These are phyloP conservation scores for Conops quadrifasciatus DNA, from an alignment of 2,888 invertebrate species.

Conservation along the genomic window DNA sequence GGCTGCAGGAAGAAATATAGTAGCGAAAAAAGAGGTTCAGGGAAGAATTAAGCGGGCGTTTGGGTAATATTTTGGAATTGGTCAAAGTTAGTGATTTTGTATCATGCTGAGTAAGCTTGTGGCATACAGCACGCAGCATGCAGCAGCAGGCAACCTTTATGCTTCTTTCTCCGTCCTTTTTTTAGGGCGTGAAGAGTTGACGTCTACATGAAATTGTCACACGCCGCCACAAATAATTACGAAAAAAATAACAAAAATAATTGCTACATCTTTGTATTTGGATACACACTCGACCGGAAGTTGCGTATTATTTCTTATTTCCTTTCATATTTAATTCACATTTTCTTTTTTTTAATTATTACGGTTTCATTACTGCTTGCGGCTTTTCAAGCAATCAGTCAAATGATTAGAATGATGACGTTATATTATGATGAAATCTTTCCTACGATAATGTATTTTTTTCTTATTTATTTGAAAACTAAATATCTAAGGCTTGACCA, in stretches of 20 bases:
- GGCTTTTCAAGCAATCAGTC: neutral
- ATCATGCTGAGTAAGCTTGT: constrained; percentile 8
- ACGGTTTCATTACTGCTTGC: neutral
- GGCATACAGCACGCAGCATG: constrained; percentile 20
- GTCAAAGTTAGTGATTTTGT: constrained; percentile 21
- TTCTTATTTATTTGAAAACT: too few relatives aligned
- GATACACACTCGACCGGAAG: constrained; percentile 3
- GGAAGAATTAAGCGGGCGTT: neutral
- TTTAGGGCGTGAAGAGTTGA: constrained; percentile 9
- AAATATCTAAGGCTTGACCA: too few relatives aligned
- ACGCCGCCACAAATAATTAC: neutral
- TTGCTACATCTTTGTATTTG: neutral
- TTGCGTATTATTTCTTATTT: neutral
- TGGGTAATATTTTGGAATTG: neutral
- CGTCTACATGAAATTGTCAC: constrained; percentile 5
- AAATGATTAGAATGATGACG: too few relatives aligned
- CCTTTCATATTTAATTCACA: neutral
- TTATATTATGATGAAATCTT: too few relatives aligned
- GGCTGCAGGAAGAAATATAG: neutral
- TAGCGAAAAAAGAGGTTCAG: neutral
- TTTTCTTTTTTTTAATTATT: neutral
- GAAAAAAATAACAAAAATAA: neutral
- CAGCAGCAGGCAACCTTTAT: neutral
- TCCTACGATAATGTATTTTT: too few relatives aligned
- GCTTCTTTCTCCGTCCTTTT: neutral